Evolutionary conservation across 2,113 vertebrate genomes (phyloP).

Genomic region (Xiphophorus maculatus): DNA sequence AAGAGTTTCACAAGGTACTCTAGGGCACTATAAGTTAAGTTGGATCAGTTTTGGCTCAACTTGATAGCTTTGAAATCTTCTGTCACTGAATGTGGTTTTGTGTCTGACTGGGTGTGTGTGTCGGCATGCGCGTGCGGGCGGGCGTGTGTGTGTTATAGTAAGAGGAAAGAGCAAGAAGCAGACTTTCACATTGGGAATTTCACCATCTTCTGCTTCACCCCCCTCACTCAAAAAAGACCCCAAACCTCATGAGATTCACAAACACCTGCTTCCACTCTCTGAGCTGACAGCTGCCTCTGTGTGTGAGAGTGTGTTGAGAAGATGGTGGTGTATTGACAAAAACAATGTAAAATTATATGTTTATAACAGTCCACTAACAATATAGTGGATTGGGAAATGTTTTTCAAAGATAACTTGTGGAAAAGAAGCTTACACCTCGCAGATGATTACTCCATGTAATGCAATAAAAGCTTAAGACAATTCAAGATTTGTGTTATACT

Average conservation of each 20-base stretch:
- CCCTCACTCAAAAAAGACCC: constrained; percentile 38
- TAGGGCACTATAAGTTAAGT: not conserved
- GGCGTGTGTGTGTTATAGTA: constrained; percentile 42
- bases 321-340: constrained; percentile 55
- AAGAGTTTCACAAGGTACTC: not conserved
- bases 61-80: constrained; percentile 24
- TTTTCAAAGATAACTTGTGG: not conserved
- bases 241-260: constrained; percentile 72
- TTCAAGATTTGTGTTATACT: not conserved
- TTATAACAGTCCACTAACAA: too few species aligned
- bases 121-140: constrained; percentile 5
- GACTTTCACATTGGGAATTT: constrained; percentile 76
- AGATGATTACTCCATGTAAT: not conserved
- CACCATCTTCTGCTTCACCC: constrained; percentile 59
- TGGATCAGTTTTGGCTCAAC: not conserved
- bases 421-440: not conserved
- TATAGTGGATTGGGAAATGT: too few species aligned
- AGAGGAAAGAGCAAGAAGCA: constrained; percentile 51
- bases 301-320: constrained; percentile 29
- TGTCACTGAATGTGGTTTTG: constrained; percentile 42
- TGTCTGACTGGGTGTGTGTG: constrained; percentile 29
- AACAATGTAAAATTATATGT: constrained; percentile 52
- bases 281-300: constrained; percentile 62
- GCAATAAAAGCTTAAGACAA: too few species aligned
- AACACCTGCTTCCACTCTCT: constrained; percentile 74